Evolutionary conservation across 2,797 vertebrate species (phyloP).

Genomic region (Gobio occitaniae): DNA sequence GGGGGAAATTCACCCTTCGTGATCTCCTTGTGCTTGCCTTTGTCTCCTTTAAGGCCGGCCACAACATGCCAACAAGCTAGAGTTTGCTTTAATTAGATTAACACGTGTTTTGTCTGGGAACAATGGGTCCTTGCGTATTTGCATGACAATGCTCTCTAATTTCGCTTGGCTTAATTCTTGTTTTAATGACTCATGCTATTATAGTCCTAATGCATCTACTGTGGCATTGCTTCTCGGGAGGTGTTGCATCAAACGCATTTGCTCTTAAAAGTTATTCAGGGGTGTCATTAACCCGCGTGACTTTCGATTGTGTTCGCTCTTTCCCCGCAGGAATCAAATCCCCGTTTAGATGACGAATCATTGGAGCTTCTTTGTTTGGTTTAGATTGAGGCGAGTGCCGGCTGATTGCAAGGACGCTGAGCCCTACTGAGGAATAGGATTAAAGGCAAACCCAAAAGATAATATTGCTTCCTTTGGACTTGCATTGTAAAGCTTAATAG

Average conservation of each 20-base stretch:
- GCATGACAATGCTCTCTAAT: constrained; percentile 76
- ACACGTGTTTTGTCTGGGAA: constrained; percentile 72
- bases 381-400: constrained; percentile 63
- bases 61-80: constrained; percentile 61
- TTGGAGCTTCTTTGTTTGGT: constrained; percentile 68
- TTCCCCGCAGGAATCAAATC: constrained; percentile 71
- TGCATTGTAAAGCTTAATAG: constrained; percentile 60
- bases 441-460: constrained; percentile 63
- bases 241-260: constrained; percentile 65
- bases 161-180: constrained; percentile 74
- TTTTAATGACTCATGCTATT: constrained; percentile 76
- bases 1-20: constrained; percentile 46
- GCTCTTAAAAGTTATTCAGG: constrained; percentile 71
- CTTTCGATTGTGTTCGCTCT: constrained; percentile 72
- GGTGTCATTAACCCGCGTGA: constrained; percentile 77
- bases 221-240: constrained; percentile 52
- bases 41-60: constrained; percentile 53
- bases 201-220: constrained; percentile 68
- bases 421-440: constrained; percentile 69
- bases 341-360: constrained; percentile 69
- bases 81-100: constrained; percentile 78
- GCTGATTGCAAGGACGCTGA: constrained; percentile 66
- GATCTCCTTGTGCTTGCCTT: constrained; percentile 41
- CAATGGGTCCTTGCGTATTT: constrained; percentile 71
- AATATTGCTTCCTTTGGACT: constrained; percentile 56